Conservation (phyloP, 1,140 invertebrate species). For the Philaenus spumarius region DNA sequence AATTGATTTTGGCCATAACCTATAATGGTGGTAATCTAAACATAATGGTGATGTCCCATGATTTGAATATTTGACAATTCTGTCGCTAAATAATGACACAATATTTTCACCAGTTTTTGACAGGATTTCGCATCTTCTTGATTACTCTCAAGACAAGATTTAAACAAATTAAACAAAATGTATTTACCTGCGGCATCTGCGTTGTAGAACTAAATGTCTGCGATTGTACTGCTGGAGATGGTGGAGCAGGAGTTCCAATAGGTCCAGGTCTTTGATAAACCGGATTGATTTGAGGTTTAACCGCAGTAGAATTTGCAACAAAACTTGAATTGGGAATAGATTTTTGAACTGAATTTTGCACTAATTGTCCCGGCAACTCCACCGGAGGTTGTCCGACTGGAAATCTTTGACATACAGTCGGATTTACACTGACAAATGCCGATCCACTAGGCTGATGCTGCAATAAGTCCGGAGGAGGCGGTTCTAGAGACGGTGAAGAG, state of each 20-base stretch:
- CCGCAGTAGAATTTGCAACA: not conserved
- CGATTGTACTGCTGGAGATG: not conserved
- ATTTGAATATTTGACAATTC: too few species aligned
- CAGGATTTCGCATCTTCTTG: too few species aligned
- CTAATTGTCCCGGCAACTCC: not conserved
- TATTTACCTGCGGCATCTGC: too few species aligned
- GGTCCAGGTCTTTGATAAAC: slow-evolving; percentile 16
- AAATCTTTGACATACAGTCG: not conserved
- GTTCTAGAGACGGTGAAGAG: not conserved
- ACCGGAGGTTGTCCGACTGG: not conserved
- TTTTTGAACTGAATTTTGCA: slow-evolving; percentile 1
- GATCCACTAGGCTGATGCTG: slow-evolving; percentile 9
- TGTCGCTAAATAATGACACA: too few species aligned
- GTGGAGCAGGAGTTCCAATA: slow-evolving; percentile 6
- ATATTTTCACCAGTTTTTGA: too few species aligned
- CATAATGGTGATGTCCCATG: too few species aligned
- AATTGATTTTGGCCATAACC: too few species aligned
- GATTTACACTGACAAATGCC: slow-evolving; percentile 21
- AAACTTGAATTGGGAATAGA: too few species aligned
- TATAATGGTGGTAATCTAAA: too few species aligned
- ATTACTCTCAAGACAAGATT: too few species aligned
- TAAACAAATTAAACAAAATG: too few species aligned
- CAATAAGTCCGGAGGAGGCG: not conserved
- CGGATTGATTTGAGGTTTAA: slow-evolving; percentile 8
- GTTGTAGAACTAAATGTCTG: not conserved